Base-by-base conservation (phyloP, 2,888 invertebrate genomes). In the Hirtodrosophila alboralis region DNA sequence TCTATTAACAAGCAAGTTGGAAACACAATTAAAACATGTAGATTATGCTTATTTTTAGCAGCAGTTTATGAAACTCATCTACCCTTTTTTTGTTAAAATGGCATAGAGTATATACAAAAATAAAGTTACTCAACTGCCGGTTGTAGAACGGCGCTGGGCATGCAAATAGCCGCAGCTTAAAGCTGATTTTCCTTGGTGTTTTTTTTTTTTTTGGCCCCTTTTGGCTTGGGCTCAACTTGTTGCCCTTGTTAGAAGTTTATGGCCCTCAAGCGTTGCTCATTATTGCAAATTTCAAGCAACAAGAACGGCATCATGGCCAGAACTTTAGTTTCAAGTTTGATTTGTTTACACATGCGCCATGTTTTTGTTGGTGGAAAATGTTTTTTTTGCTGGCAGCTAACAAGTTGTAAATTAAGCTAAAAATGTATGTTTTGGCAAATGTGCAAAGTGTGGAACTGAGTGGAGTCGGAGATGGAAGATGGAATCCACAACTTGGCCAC, bases 401-500 rank as follows among this genome's bases (percentile, higher is more conserved):
- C 79, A 80, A 79, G 79, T 79, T 83, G 84, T 79, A 79, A 79
- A 79, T 79, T 84, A 75, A 79, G 76, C 79, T 75, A 72, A 80
- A 77, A 81, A 65, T 78, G 75, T 78, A 67, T 78, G 70, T 74
- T 75, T 75, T 78, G 79, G 75, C 75, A 75, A 74, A 70, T 70
- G 79, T 62, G 70, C 62, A 60, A 62, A 61, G 64, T 44, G 63
- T 62, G 56, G 36, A 43, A 57, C 53, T 45, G 12, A 21, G 14
- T 34, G 13, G 27, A 13, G 21, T 2, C 14, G 33, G 12, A 27
- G 47, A 8, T 23, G n/a, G 7, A 18, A 7, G n/a, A 18, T n/a
- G 56, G 3, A 45, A 37, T 21, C 67, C 54, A 45, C 54, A 66
- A 49, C 62, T 68, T 62, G 47, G 69, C 43, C 58, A 52, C 43